phyloP scores from a whole-genome alignment of 2,888 invertebrate species.

The Fissipunctia ypsillon region DNA sequence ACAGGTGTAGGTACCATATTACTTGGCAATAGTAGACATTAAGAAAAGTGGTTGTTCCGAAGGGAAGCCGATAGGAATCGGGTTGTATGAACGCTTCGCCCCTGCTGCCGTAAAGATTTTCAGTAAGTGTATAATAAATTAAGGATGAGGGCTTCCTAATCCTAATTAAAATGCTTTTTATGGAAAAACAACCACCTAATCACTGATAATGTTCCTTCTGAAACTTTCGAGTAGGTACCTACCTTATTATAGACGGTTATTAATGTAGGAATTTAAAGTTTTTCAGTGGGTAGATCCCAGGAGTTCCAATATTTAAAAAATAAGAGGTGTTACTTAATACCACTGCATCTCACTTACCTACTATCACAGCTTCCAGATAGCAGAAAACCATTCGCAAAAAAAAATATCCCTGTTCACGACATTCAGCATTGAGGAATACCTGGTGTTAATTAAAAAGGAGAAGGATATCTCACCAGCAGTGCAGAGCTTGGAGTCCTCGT shows the following conservation, averaged over 20 bases:
- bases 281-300: no score
- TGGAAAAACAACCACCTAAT: not conserved
- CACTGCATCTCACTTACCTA: not conserved
- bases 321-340: not conserved
- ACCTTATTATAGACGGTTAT: no score
- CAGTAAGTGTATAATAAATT: not conserved
- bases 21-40: no score
- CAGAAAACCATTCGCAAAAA: not conserved
- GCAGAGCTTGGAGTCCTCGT: conserved; percentile 98
- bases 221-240: not conserved
- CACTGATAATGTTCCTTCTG: no score
- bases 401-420: not conserved
- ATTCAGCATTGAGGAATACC: not conserved
- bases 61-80: no score
- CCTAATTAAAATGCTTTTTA: not conserved
- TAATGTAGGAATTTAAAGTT: no score
- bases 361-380: not conserved
- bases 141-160: not conserved
- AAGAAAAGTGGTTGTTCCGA: no score
- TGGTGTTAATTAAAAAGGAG: no score
- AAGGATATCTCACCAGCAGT: conserved; percentile 94
- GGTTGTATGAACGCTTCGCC: no score
- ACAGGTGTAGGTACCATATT: no score
- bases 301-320: no score
- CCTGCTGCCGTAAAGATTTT: not conserved